Percentiles rank a stretch among this genome's conserved stretches.
Conservation (phyloP, 1,140 invertebrate genomes). For the Propsilocerus akamusi region DNA sequence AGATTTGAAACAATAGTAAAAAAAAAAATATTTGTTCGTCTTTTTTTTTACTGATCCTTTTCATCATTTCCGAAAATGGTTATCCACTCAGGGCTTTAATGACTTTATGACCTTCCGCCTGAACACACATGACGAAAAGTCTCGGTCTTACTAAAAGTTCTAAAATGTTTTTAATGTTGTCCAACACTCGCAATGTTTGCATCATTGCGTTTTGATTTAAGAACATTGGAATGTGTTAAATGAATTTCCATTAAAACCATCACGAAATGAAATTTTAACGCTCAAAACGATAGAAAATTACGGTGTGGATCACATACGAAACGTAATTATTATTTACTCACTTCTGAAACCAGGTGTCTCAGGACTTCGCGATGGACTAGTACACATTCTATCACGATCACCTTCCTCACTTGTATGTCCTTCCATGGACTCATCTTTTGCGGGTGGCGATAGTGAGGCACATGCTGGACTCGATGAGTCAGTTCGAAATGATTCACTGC, state of each 20-base stretch:
- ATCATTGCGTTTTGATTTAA: neutral
- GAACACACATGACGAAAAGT: neutral
- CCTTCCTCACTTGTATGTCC: constrained; percentile 23
- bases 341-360: constrained; percentile 25
- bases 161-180: constrained; percentile 1
- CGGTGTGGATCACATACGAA: no score
- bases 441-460: constrained; percentile 13
- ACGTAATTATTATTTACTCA: constrained; percentile 20
- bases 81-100: neutral
- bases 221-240: neutral
- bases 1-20: no score
- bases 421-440: constrained; percentile 21
- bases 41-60: no score
- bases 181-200: neutral
- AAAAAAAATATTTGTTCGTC: no score
- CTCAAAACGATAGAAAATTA: no score
- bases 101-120: constrained; percentile 2
- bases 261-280: no score
- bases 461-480: constrained; percentile 24
- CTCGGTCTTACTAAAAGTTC: neutral
- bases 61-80: neutral
- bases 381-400: neutral
- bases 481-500: constrained; percentile 24
- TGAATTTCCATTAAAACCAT: constrained; percentile 3
- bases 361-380: constrained; percentile 7